Evolutionary conservation across 2,888 invertebrate species (phyloP).

Genomic region (Lathronympha strigana): DNA sequence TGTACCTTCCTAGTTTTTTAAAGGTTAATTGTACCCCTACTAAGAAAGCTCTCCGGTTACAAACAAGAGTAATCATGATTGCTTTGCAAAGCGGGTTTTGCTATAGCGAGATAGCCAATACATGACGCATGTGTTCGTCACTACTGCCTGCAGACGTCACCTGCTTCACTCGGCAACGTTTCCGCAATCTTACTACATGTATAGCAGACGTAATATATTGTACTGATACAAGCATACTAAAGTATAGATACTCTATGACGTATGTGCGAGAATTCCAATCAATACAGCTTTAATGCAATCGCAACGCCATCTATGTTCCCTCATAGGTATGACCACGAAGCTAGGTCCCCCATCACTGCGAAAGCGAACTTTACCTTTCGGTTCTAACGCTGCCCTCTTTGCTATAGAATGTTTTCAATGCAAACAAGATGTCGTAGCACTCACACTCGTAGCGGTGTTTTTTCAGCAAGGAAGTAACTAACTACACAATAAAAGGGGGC

Average conservation of each 20-base stretch:
- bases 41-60: not conserved
- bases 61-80: not conserved
- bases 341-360: slow-evolving; percentile 11
- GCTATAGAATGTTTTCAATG: slow-evolving; percentile 5
- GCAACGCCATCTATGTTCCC: slow-evolving; percentile 34
- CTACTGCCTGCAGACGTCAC: slow-evolving; percentile 34
- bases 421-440: slow-evolving; percentile 32
- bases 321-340: slow-evolving; percentile 2
- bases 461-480: not conserved
- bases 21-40: not conserved
- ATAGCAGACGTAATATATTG: slow-evolving; percentile 8
- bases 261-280: slow-evolving; percentile 23
- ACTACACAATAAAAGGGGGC: too few relatives aligned
- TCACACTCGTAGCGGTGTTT: slow-evolving; percentile 4
- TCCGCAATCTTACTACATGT: slow-evolving; percentile 26
- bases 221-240: slow-evolving; percentile 10
- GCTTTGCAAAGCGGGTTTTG: slow-evolving; percentile 13
- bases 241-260: slow-evolving; percentile 28
- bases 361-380: slow-evolving; percentile 15
- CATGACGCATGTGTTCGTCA: slow-evolving; percentile 38
- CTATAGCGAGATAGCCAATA: slow-evolving; percentile 7
- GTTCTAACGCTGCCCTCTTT: not conserved
- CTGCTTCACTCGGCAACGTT: slow-evolving; percentile 31
- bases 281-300: slow-evolving; percentile 23
- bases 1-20: not conserved